Base-by-base conservation (phyloP, 1,140 invertebrate genomes). In the Cotesia typhae region DNA sequence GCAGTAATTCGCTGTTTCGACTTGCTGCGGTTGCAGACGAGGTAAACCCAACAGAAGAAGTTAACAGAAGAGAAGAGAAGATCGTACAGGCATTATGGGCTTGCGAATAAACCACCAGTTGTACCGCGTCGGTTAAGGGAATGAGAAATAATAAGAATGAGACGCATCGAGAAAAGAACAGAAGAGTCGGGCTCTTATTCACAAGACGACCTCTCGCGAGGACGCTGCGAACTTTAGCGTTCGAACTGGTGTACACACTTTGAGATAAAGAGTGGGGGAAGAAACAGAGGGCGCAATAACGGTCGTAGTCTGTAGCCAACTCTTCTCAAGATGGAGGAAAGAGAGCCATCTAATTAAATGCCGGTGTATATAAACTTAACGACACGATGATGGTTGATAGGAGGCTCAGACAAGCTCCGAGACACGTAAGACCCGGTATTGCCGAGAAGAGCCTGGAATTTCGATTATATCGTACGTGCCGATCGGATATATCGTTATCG, bases 1-100 rank as follows among this genome's bases (percentile, higher is more conserved):
- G 82, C 79, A 75, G 79, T 81, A 82, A 84, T 83, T 84, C 79
- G 77, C 79, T 75, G 77, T 79, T 81, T 80, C 79, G 81, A 78
- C 69, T 74, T 71, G 74, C 74, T 36, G 59, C 20, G 28, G 59
- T 60, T 60, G 59, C 59, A 35, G 12, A n/a, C n/a, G 53, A 17
- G 17, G 53, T 55, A 14, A 55, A 14, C 53, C 41, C 41, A 47
- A 47, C 6, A 57, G 28, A 36, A 60, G 59, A 35, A 10, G 20
- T 36, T 28, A 55, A 38, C 36, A 28, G 28, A 28, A 28, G 28
- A 53, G 53, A 55, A 47, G 41, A 47, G 41, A 47, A 47, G 41
- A 47, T 47, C 41, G 41, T 47, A 47, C 41, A 47, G 41, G 41
- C 41, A 47, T 47, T 47, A 47, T 47, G 41, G 41, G 6, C 10